Evolutionary conservation across 2,888 invertebrate species (phyloP).

Genomic region (Amphipyra berbera): DNA sequence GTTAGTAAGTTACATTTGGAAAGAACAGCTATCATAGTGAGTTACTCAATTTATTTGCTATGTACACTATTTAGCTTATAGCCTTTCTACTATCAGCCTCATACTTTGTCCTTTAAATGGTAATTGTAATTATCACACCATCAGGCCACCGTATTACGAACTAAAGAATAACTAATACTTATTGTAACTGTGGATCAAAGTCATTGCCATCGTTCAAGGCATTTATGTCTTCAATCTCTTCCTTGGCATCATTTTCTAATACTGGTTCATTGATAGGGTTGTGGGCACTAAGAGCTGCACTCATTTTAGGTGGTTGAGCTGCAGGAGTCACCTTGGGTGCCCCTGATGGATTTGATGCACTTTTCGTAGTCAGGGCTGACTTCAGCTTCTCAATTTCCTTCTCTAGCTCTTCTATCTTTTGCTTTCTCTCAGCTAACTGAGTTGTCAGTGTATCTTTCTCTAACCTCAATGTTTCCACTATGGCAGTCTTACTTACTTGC

Average conservation of each 20-base stretch:
- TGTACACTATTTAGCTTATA: slow-evolving; percentile 43
- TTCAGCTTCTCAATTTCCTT: slow-evolving; percentile 80
- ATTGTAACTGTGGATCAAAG: slow-evolving; percentile 78
- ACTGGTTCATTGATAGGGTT: slow-evolving; percentile 80
- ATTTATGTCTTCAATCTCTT: slow-evolving; percentile 86
- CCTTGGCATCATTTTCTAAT: slow-evolving; percentile 85
- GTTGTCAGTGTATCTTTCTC: slow-evolving; percentile 82
- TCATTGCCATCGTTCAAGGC: slow-evolving; percentile 79
- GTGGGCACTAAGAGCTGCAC: slow-evolving; percentile 76
- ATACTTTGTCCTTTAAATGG: slow-evolving; percentile 35
- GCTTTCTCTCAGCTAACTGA: slow-evolving; percentile 79
- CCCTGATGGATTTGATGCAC: slow-evolving; percentile 71
- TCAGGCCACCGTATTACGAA: slow-evolving; percentile 44
- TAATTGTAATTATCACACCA: slow-evolving; percentile 58
- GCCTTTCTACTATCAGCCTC: slow-evolving; percentile 55
- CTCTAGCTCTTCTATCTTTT: slow-evolving; percentile 81
- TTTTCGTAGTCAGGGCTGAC: slow-evolving; percentile 78
- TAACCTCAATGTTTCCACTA: slow-evolving; percentile 82
- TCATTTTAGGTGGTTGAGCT: slow-evolving; percentile 79
- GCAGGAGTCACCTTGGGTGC: slow-evolving; percentile 81
- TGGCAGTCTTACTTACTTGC: slow-evolving; percentile 84
- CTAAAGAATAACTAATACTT: slow-evolving; percentile 32
- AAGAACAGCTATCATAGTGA: neutral
- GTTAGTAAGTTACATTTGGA: neutral
- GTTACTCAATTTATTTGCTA: slow-evolving; percentile 6